Evolutionary conservation across 2,113 vertebrate species (phyloP), one percentile per base, ranked within the genome.

Genomic region (Merops nubicus): DNA sequence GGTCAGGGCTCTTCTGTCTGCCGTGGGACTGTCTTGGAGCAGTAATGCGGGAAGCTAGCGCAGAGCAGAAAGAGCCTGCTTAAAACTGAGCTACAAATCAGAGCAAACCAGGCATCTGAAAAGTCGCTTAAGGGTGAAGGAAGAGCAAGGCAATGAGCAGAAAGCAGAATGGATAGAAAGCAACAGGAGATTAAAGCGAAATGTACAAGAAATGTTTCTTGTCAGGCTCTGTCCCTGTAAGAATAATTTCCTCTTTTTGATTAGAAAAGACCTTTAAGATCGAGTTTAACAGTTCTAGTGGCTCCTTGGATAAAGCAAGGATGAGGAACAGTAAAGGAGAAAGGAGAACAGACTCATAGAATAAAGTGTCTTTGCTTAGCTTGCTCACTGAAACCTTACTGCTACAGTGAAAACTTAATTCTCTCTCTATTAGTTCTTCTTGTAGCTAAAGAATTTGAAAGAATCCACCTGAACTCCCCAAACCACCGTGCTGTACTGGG

Each of bases 401-500:
- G 26, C 64, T 78, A 34, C 29, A n/a, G 18, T 42, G 59, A 50
- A 38, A 83, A 67, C 45, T 5, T 34, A 50, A 65, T 59, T 51
- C 50, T 15, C 7, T 77, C 33, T 59, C 22, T 42, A 51, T 20
- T 60, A 42, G 22, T 54, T 77, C 29, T 9, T 84, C 43, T 34
- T 63, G 69, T 68, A 78, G 87, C 92, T 67, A 89, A 88, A 59
- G 51, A 72, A 2, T 20, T 67, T 50, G 51, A 78, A 87, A 68
- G 31, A 50, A 73, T 75, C 59, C 47, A 64, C 4, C 5, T 51
- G 51, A 81, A 89, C 72, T 86, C 18, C 36, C 51, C 65, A 36
- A 34, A 36, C 8, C 5, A 4, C 11, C 3, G 5, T 48, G 23
- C 45, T 53, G 6, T 36, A 9, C 26, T 82, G 1, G 0, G 26